A percentile compares a stretch with the other conserved stretches of the same genome.
These are phyloP conservation scores for Centrocercus urophasianus DNA, from an alignment of 2,113 vertebrate genomes.

Conservation along the genomic window DNA sequence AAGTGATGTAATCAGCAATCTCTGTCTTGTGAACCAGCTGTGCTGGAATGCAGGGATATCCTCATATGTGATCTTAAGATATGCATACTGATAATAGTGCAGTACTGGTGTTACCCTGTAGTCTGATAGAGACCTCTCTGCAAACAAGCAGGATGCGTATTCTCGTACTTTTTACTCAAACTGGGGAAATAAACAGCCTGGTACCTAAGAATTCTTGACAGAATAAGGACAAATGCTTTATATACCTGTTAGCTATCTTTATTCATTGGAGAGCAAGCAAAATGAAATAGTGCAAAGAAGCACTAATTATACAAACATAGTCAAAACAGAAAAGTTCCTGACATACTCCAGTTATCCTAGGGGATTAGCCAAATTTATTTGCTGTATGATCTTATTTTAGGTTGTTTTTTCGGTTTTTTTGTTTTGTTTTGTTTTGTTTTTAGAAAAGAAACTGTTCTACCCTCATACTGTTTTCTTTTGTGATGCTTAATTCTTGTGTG, in stretches of 20 bases:
- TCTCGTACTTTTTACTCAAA: neutral
- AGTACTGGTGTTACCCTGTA: neutral
- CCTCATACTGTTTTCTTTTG: neutral
- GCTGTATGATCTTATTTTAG: neutral
- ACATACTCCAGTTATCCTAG: neutral
- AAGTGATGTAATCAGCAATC: neutral
- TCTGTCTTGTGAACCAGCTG: accelerated
- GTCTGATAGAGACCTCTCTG: neutral
- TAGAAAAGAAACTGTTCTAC: neutral
- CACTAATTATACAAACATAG: neutral
- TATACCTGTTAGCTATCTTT: neutral
- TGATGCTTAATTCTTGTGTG: neutral
- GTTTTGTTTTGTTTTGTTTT: no score
- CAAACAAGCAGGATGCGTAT: accelerated
- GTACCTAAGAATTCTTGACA: neutral
- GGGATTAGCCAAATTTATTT: neutral
- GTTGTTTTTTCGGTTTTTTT: no score
- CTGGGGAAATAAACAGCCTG: neutral
- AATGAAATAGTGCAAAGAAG: neutral
- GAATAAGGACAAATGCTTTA: neutral
- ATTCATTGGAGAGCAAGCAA: neutral
- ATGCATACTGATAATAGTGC: accelerated
- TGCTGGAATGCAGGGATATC: accelerated
- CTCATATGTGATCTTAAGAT: accelerated
- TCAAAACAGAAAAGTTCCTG: neutral